Evolutionary conservation across 2,113 vertebrate species (phyloP).

Genomic region (Hystrix brachyura): DNA sequence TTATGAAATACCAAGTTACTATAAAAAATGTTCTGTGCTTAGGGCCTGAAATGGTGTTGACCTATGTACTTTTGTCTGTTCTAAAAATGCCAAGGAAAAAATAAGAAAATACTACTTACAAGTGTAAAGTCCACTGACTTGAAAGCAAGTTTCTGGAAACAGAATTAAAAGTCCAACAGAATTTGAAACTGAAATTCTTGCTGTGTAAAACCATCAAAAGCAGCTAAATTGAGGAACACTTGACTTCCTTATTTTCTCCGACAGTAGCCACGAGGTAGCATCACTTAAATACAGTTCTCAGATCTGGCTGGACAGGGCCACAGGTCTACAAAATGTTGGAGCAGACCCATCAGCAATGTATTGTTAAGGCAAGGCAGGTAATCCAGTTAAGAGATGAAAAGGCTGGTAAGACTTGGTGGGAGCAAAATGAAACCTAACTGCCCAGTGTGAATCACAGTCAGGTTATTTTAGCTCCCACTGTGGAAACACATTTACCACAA

Average conservation of each 20-base stretch:
- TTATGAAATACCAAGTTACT: background rate
- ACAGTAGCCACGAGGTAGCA: constrained; percentile 60
- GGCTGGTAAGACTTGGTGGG: background rate
- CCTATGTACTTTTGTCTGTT: background rate
- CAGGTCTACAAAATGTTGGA: background rate
- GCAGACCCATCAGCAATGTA: background rate
- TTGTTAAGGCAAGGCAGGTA: constrained; percentile 39
- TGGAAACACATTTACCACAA: background rate
- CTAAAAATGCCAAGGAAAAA: constrained; percentile 22
- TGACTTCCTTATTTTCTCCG: constrained; percentile 81
- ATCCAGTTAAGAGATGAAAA: constrained; percentile 60
- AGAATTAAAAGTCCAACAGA: constrained; percentile 18
- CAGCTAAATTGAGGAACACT: constrained; percentile 73
- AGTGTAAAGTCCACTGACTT: background rate
- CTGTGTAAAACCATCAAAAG: constrained; percentile 52
- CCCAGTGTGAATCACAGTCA: background rate
- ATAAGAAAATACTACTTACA: background rate
- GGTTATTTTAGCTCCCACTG: background rate
- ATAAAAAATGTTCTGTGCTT: background rate
- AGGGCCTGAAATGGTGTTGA: background rate
- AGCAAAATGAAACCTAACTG: background rate
- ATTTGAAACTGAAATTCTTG: constrained; percentile 19
- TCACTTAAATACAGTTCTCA: constrained; percentile 31
- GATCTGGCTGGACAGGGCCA: background rate
- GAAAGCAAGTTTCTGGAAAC: constrained; percentile 31